Base-by-base conservation (phyloP, 2,113 vertebrate genomes). In the Asarcornis scutulata region DNA sequence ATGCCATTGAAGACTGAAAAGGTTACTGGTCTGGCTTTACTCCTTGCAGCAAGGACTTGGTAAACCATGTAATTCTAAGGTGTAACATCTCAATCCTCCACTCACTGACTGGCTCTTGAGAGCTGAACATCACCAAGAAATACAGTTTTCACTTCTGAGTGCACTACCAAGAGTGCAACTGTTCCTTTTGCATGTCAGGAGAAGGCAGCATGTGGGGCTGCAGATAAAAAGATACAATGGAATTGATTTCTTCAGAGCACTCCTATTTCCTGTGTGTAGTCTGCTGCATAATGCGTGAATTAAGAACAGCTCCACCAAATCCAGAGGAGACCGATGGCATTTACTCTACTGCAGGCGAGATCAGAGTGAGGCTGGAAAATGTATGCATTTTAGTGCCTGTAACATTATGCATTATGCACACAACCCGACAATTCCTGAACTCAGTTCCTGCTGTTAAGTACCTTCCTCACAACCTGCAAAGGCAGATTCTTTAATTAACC, bases 401-500 rank as follows among this genome's bases (percentile, higher is more conserved):
- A 95, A 94, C 6, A 2, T 90, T 91, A 89, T 95, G 83, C 72
- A 95, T 97, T 96, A 97, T 95, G 96, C 91, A 95, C 88, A 68
- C 83, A 96, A 91, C 63, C 64, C 2, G 1, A 72, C 75, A 88
- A 89, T 84, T 92, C 73, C 93, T 91, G 83, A 89, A 79, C 83
- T 94, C 72, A 60, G 83, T 89, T 97, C 93, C 95, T 95, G 95
- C 91, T 95, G 90, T 72, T 95, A 90, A 96, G 92, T 89, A 93
- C 82, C 62, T 96, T 97, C 83, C 73, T 93, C 89, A 89, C 79
- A 97, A 97, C 94, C 95, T 96, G 91, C 76, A 92, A 92, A 87
- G 74, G 88, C 92, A 93, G 92, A 94, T 95, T 96, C 89, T 95
- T 98, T 97, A 97, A 97, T 97, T 97, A 97, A 97, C 94, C 91